These are phyloP conservation scores for Campylomormyrus tamandua DNA, from an alignment of 2,113 vertebrate genomes.

Conservation along the genomic window DNA sequence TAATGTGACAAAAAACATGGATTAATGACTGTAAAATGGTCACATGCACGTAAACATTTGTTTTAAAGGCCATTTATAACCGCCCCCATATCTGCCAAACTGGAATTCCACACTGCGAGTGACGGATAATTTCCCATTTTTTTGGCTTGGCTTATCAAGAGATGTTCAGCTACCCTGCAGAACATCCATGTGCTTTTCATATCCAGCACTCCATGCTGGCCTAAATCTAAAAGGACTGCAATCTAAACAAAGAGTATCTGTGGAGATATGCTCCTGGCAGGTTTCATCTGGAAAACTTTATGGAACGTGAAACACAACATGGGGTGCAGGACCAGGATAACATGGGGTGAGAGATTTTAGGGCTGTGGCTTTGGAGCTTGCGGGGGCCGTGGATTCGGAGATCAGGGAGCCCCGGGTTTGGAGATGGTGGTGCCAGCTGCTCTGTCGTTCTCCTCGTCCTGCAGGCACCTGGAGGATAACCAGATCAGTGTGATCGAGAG, in stretches of 20 bases:
- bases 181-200: conserved; percentile 26
- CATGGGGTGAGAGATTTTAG: background rate
- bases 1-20: conserved; percentile 30
- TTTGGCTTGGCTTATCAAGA: conserved; percentile 27
- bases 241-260: conserved; percentile 38
- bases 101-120: conserved; percentile 34
- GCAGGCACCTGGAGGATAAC: conserved; percentile 94
- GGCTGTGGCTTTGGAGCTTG: background rate
- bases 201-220: conserved; percentile 18
- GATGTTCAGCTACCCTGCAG: background rate
- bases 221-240: conserved; percentile 35
- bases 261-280: conserved; percentile 32
- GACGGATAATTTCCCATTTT: conserved; percentile 16
- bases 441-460: conserved; percentile 8
- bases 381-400: background rate
- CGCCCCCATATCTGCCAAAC: conserved; percentile 29
- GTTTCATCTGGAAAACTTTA: conserved; percentile 43
- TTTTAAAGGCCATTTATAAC: conserved; percentile 41
- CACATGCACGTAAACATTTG: conserved; percentile 48
- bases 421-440: background rate
- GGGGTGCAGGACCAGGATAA: background rate
- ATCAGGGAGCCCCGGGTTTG: background rate
- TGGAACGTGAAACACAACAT: conserved; percentile 31
- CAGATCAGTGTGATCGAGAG: conserved; percentile 90
- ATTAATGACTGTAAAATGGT: conserved; percentile 36